These are phyloP conservation scores for Pogonocichla stellata DNA, from an alignment of 2,113 vertebrate species.

Conservation along the genomic window DNA sequence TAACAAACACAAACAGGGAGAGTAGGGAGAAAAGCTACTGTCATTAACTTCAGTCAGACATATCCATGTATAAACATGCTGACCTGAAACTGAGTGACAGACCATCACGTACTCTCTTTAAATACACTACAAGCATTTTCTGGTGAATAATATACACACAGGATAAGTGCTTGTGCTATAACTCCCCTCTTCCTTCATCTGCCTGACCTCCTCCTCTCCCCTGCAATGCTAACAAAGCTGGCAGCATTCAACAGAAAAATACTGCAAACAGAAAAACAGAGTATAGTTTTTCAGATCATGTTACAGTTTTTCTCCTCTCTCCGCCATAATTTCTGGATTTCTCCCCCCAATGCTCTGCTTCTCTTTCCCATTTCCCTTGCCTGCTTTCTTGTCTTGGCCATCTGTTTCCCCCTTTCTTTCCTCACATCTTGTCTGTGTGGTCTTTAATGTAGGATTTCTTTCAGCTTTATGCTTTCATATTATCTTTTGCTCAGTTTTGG, in stretches of 20 bases:
- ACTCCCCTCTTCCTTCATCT: not conserved
- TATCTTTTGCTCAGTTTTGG: not conserved
- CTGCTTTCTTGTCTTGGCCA: not conserved
- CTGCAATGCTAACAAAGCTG: not conserved
- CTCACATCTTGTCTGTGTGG: not conserved
- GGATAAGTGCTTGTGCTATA: rapidly evolving
- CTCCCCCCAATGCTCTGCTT: not conserved
- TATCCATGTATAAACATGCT: not conserved
- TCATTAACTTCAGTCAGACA: not conserved
- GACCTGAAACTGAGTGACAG: not conserved
- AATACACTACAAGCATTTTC: not conserved
- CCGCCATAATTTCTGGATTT: not conserved
- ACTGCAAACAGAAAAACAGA: not conserved
- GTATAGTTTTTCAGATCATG: not conserved
- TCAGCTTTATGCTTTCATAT: not conserved
- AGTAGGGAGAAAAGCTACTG: not conserved
- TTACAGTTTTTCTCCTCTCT: not conserved
- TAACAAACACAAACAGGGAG: not conserved
- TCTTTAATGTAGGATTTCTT: not conserved
- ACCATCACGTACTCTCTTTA: not conserved
- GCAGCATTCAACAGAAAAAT: not conserved
- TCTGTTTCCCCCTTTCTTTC: not conserved
- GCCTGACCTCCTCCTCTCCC: not conserved
- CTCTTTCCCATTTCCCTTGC: not conserved
- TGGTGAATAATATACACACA: not conserved